Base-by-base conservation (phyloP, 2,797 vertebrate genomes). In the Clarias pachynema region DNA sequence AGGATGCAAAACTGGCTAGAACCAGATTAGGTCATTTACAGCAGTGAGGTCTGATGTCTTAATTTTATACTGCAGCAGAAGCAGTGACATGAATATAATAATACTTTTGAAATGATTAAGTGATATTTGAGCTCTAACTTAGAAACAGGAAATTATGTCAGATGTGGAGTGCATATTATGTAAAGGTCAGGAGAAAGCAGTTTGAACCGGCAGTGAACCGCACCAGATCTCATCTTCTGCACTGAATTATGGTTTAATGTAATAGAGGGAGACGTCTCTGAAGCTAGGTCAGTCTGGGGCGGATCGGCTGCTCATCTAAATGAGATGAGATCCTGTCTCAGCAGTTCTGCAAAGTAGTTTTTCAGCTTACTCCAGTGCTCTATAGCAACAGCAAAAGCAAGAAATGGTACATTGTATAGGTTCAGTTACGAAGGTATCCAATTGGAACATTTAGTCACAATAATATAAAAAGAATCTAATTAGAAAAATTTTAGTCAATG, bases 271-370 rank as follows among this genome's bases (percentile, higher is more conserved):
- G 84, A 72, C 34, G 63, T 78, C 20, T 85, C 73, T 84, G 37
- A 70, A 56, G 80, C 66, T 78, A 66, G 80, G 79, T 77, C 83
- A 86, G 73, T 86, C 81, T 49, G 73, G 82, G 85, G 77, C 15
- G 34, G 68, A 84, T 80, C 34, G 49, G 62, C 69, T 81, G 73
- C 69, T 80, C 79, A 72, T 87, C 69, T 81, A 84, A 87, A 84
- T 86, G 82, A 86, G 86, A 86, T 81, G 82, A 87, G 40, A 80
- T 69, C 62, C 73, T 81, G 69, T 62, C 70, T 84, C 82, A 87
- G 86, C 86, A 84, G 31, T 84, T 84, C 70, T 69, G 63, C 68
- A 84, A 84, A 84, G 78, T 84, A 82, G 22, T 60, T 31, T 74
- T 87, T 87, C 60, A 68, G 78, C 78, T 81, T 75, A 84, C 60